Evolutionary conservation across 2,888 invertebrate species (phyloP), one percentile per base, ranked within the genome.

Genomic region (Rotaria sp.): DNA sequence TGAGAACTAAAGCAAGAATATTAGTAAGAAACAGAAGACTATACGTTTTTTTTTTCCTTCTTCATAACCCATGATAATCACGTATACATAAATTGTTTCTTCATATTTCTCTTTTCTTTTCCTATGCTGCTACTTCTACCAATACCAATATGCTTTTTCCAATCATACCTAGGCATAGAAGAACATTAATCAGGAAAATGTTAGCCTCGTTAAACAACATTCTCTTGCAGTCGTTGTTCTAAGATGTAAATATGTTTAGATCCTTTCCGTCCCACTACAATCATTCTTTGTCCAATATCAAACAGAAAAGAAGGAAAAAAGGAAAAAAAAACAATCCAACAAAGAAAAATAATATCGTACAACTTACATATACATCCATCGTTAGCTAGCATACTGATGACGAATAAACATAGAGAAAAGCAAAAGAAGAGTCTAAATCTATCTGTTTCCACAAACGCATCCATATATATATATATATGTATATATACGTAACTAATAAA

Each of bases 361-460:
- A 67, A 67, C 35, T 67, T 38, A 18, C 67, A 1, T 26, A 21
- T 67, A 67, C 21, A 30, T 35, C 35, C 35, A 67, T 67, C 30
- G 30, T 21, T 30, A 38, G 21, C 35, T 30, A 21, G 18, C 35
- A 35, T 67, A 21, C 35, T 18, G 67, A 67, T 67, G 67, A 67
- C 35, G 67, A 67, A 21, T 35, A 67, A 67, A 67, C 30, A 67
- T 67, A 35, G 2, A 67, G 67, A 38, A 67, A 35, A 67, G 67
- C 67, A 67, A 35, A 67, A 38, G 67, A 67, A 38, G 67, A 67
- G 21, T 35, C 67, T 67, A 67, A 67, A 67, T 67, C 67, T 67
- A 67, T 67, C 67, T 67, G 15, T 67, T 67, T 38, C 67, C 67
- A 15, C 35, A 67, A 4, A 67, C 2, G 30, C 67, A 67, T 67